Base-by-base conservation (phyloP, 2,888 invertebrate genomes). In the Sabatieria punctata region DNA sequence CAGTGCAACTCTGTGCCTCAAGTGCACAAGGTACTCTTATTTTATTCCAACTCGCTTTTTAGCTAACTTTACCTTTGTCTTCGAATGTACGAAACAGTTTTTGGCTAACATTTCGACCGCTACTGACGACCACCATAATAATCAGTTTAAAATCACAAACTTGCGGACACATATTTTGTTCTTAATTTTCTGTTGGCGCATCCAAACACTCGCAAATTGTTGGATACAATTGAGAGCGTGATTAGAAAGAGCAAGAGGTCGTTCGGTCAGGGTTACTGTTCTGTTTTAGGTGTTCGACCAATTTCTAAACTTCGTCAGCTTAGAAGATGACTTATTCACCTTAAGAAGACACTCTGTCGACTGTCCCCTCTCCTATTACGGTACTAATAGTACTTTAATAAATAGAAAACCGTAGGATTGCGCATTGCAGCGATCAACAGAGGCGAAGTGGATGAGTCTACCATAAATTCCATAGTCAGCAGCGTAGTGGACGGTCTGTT, bases 221-320 rank as follows among this genome's bases (percentile, higher is more conserved):
- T n/a, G n/a, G n/a, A n/a, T n/a, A n/a, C n/a, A n/a, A n/a, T n/a
- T n/a, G n/a, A n/a, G n/a, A n/a, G n/a, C n/a, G n/a, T n/a, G n/a
- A n/a, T n/a, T n/a, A n/a, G n/a, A n/a, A n/a, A n/a, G n/a, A n/a
- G n/a, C n/a, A n/a, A n/a, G n/a, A n/a, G n/a, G n/a, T n/a, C n/a
- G n/a, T n/a, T n/a, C n/a, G n/a, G n/a, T n/a, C n/a, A n/a, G n/a
- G n/a, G n/a, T 30, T 30, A 8, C 30, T 15, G 30, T 11, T 53
- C 49, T 58, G 33, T 52, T 70, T 22, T 57, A 78, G 78, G 77
- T 97, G 15, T 93, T 79, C 71, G 97, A 99, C 68, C 97, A 99
- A 69, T 97, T 95, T 74, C 75, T 95, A 46, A 95, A 95, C 71
- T 99, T 97, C 61, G 91, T 99, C 57, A 83, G 86, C 41, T 71